Evolutionary conservation across 2,888 invertebrate genomes (phyloP).

Genomic region (Thymelicus acteon): DNA sequence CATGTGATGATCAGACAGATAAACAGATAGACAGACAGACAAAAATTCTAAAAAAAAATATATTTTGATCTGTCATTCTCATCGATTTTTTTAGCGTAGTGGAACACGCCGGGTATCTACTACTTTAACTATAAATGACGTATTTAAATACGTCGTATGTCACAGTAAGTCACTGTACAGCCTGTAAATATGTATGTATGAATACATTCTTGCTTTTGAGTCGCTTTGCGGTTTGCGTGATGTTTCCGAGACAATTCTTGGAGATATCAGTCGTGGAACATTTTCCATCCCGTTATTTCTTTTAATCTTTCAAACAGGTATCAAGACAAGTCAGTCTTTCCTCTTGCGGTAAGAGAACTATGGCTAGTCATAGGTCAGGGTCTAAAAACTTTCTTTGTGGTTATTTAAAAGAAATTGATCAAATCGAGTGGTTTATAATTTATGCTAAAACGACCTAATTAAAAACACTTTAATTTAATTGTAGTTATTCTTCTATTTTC

Average conservation of each 20-base stretch:
- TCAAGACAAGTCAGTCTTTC: not conserved
- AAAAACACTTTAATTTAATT: not conserved
- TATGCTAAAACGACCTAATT: not conserved
- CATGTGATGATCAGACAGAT: no score
- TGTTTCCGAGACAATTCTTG: not conserved
- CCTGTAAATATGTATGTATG: no score
- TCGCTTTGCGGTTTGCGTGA: conserved; percentile 4
- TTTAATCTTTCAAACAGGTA: no score
- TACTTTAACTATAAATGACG: no score
- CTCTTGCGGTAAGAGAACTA: not conserved
- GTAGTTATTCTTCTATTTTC: not conserved
- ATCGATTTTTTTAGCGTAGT: no score
- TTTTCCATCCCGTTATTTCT: not conserved
- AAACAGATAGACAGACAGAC: no score
- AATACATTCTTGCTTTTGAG: no score
- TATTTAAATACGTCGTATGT: no score
- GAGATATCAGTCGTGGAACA: not conserved
- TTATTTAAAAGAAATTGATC: not conserved
- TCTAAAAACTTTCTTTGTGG: not conserved
- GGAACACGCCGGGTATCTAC: no score
- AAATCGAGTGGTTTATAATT: not conserved
- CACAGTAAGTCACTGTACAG: no score
- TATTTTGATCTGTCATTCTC: no score
- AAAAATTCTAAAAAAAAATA: no score
- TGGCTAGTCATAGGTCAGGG: not conserved